Conservation (phyloP, 2,113 vertebrate species). For the Ibidorhyncha struthersii region DNA sequence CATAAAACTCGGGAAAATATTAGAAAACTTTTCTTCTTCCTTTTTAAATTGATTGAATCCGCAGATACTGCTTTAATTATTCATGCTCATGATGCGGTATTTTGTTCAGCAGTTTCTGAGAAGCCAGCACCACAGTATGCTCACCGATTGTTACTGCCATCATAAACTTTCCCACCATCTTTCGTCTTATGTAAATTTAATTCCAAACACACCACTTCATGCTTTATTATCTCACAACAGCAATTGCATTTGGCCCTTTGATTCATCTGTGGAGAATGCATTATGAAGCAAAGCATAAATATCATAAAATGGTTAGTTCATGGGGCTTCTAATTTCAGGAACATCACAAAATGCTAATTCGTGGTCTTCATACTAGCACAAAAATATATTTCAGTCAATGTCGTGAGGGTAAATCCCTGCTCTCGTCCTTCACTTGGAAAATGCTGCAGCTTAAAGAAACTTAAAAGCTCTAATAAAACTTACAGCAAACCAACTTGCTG, state of each 20-base stretch:
- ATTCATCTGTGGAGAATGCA: conserved; percentile 82
- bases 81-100: conserved; percentile 1
- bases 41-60: conserved; percentile 43
- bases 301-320: conserved; percentile 79
- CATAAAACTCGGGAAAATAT: background rate
- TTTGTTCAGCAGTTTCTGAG: conserved; percentile 40
- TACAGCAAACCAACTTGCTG: conserved; percentile 13
- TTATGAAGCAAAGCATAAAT: conserved; percentile 80
- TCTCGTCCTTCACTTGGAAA: conserved; percentile 58
- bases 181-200: conserved; percentile 80
- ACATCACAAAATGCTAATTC: conserved; percentile 77
- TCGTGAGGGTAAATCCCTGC: conserved; percentile 55
- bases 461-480: conserved; percentile 66
- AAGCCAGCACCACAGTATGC: background rate
- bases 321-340: conserved; percentile 80
- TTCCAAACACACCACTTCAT: conserved; percentile 75
- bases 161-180: conserved; percentile 68
- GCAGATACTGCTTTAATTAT: conserved; percentile 43
- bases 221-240: conserved; percentile 79
- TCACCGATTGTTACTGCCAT: conserved; percentile 57
- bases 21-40: conserved; percentile 12
- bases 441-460: conserved; percentile 61
- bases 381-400: conserved; percentile 59
- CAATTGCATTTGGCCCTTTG: conserved; percentile 78
- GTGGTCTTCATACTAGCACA: conserved; percentile 63